Conservation (phyloP, 2,113 vertebrate species). For the Pipra filicauda region DNA sequence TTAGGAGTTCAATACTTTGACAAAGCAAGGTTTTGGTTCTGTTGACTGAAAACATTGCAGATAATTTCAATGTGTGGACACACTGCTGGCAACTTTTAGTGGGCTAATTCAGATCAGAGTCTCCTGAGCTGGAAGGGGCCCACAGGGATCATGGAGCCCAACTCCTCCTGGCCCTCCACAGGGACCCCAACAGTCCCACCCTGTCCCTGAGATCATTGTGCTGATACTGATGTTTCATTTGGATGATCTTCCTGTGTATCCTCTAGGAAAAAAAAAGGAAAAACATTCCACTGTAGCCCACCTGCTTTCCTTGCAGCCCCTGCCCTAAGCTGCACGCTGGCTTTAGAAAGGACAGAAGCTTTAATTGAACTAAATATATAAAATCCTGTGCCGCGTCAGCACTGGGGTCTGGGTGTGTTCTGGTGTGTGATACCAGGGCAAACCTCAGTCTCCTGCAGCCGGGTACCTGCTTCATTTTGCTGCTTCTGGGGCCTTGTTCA, state of each 20-base stretch:
- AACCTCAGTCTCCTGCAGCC: background rate
- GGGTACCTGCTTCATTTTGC: background rate
- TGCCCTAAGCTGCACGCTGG: background rate
- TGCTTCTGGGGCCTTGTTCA: background rate
- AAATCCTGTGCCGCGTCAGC: background rate
- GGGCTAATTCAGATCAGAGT: background rate
- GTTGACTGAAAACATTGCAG: background rate
- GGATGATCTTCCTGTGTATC: background rate
- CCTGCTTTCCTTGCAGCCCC: background rate
- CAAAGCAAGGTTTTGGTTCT: conserved; percentile 17
- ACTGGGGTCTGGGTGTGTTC: background rate
- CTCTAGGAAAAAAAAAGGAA: background rate
- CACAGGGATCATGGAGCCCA: background rate
- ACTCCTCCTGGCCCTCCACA: background rate
- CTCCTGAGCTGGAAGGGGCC: background rate
- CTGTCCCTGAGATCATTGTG: background rate
- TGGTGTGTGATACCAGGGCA: background rate
- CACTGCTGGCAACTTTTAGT: background rate
- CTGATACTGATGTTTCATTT: background rate
- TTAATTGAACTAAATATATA: background rate
- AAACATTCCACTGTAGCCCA: too few species aligned
- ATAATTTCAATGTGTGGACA: conserved; percentile 3
- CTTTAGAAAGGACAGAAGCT: background rate
- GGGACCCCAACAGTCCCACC: too few species aligned
- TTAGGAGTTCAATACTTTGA: background rate